These are phyloP conservation scores for Hippocampus zosterae DNA, from an alignment of 2,113 vertebrate species.

Conservation along the genomic window DNA sequence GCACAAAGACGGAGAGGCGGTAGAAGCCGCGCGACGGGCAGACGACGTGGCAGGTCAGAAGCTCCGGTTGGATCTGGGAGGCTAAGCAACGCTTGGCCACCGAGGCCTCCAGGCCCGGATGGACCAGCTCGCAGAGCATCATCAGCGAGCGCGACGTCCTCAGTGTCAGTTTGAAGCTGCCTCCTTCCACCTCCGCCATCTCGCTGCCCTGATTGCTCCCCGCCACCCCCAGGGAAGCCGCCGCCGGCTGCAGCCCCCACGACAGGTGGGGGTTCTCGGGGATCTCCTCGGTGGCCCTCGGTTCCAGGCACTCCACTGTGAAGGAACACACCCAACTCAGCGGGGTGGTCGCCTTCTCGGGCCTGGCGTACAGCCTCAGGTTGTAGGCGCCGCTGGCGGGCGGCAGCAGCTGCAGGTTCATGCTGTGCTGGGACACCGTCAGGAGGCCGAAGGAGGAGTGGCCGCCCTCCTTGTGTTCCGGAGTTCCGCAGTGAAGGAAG, in stretches of 20 bases:
- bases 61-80: conserved; percentile 68
- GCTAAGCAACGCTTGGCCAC: conserved; percentile 70
- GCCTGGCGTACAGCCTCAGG: conserved; percentile 75
- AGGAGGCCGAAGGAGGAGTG: conserved; percentile 63
- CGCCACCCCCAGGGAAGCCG: conserved; percentile 60
- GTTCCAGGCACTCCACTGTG: conserved; percentile 64
- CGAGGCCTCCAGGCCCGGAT: conserved; percentile 52
- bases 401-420: conserved; percentile 72
- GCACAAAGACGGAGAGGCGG: conserved; percentile 72
- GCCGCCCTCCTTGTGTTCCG: conserved; percentile 52
- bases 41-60: conserved; percentile 70
- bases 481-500: conserved; percentile 52
- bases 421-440: conserved; percentile 50
- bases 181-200: conserved; percentile 48
- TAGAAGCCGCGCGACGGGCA: conserved; percentile 73
- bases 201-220: conserved; percentile 59
- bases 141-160: conserved; percentile 67
- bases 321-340: conserved; percentile 78
- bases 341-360: conserved; percentile 29
- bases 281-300: conserved; percentile 56
- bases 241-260: conserved; percentile 69
- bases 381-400: conserved; percentile 66
- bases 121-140: conserved; percentile 65
- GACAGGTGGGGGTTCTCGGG: conserved; percentile 74
- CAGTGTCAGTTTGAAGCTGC: conserved; percentile 57